These are phyloP conservation scores for Glaucomys volans DNA, from an alignment of 2,113 vertebrate genomes.

Conservation along the genomic window DNA sequence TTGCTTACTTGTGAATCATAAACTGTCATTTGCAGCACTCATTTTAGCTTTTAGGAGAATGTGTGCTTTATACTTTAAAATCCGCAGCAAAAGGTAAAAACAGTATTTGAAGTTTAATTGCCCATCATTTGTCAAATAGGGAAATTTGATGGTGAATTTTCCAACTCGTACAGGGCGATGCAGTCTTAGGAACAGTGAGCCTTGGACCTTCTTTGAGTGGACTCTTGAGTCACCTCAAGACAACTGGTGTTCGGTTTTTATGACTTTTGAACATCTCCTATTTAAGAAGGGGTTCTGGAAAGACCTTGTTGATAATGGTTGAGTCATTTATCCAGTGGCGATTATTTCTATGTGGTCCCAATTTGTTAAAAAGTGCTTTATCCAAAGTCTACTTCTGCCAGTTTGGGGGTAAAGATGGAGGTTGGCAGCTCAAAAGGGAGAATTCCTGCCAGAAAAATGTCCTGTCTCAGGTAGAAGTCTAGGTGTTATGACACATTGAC, in stretches of 20 bases:
- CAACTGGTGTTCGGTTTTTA: not conserved
- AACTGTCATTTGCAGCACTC: not conserved
- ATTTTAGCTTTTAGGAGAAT: conserved; percentile 37
- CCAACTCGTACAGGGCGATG: not conserved
- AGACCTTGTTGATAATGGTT: not conserved
- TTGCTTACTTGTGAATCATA: conserved; percentile 24
- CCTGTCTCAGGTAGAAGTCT: not conserved
- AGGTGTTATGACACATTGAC: not conserved
- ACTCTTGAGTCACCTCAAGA: not conserved
- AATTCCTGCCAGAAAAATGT: not conserved
- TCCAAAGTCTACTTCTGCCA: not conserved
- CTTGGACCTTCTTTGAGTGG: not conserved
- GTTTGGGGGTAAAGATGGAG: not conserved
- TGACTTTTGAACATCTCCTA: not conserved
- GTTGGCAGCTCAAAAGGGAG: not conserved
- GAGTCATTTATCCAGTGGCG: not conserved
- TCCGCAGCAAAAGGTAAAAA: not conserved
- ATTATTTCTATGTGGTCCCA: not conserved
- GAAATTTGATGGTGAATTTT: conserved; percentile 26
- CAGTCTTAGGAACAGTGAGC: not conserved
- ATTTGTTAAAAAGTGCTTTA: not conserved
- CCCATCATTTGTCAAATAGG: not conserved
- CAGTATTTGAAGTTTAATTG: conserved; percentile 32
- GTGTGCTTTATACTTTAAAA: conserved; percentile 7
- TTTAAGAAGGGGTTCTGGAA: not conserved